Evolutionary conservation across 2,797 vertebrate genomes (phyloP).

Genomic region (Lates japonicus): DNA sequence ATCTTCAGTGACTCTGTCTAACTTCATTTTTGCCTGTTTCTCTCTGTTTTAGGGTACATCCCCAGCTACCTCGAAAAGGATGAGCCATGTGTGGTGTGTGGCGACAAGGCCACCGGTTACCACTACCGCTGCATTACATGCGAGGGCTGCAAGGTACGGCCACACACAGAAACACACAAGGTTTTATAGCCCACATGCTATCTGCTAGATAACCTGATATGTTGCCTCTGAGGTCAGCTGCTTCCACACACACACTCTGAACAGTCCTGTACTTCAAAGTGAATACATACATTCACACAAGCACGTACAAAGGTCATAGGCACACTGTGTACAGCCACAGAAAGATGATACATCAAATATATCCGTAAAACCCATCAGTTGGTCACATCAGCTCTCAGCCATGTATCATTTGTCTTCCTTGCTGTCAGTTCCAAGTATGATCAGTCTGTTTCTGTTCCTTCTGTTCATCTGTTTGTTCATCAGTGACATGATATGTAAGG

Average conservation of each 20-base stretch:
- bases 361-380: slow-evolving; percentile 23
- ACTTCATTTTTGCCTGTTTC: background rate
- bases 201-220: slow-evolving; percentile 1
- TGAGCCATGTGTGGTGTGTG: slow-evolving; percentile 99
- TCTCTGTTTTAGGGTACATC: slow-evolving; percentile 90
- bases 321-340: background rate
- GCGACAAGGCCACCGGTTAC: slow-evolving; percentile 98
- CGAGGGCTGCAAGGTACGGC: slow-evolving; percentile 97
- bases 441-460: background rate
- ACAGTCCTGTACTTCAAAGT: background rate
- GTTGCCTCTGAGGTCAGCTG: slow-evolving; percentile 19
- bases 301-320: background rate
- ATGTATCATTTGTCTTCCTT: slow-evolving; percentile 10
- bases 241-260: background rate
- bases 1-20: background rate
- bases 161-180: background rate
- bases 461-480: background rate
- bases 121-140: slow-evolving; percentile 99
- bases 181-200: background rate
- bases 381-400: slow-evolving; percentile 11
- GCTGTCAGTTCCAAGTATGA: slow-evolving; percentile 17
- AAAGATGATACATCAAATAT: slow-evolving; percentile 10
- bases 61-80: slow-evolving; percentile 99
- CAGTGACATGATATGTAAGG: background rate
- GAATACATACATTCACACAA: background rate